Evolutionary conservation across 2,797 vertebrate genomes (phyloP).

Genomic region (Myotis myotis): DNA sequence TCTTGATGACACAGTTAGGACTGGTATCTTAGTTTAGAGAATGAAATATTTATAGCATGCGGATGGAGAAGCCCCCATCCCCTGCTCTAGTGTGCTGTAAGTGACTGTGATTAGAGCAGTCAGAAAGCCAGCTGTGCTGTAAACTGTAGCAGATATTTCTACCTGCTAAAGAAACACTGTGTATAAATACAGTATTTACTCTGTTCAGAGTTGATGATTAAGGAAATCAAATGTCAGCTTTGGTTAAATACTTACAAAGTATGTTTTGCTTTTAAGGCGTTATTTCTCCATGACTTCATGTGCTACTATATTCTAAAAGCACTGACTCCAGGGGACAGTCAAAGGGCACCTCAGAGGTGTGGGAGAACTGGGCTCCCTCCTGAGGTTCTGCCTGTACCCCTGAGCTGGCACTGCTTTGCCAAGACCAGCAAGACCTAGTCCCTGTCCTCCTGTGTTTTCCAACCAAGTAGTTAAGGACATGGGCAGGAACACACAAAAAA

Average conservation of each 20-base stretch:
- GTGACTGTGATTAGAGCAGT: neutral
- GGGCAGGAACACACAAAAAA: neutral
- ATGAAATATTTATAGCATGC: neutral
- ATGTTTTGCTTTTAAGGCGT: neutral
- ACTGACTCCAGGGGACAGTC: neutral
- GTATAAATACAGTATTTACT: accelerated
- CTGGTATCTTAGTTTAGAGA: constrained; percentile 22
- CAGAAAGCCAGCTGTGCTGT: neutral
- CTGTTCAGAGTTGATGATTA: accelerated
- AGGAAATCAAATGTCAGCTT: neutral
- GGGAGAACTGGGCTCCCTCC: neutral
- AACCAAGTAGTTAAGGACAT: neutral
- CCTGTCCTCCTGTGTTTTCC: neutral
- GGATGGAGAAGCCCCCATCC: neutral
- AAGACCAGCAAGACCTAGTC: neutral
- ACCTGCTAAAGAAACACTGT: neutral
- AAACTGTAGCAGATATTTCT: neutral
- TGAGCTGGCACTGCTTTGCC: neutral
- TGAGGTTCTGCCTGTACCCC: neutral
- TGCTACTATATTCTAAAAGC: neutral
- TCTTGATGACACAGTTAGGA: neutral
- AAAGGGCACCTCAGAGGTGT: neutral
- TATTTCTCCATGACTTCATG: neutral
- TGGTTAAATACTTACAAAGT: neutral
- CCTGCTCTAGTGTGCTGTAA: neutral